These are phyloP conservation scores for Callopanchax toddi DNA, from an alignment of 2,113 vertebrate genomes.

Conservation along the genomic window DNA sequence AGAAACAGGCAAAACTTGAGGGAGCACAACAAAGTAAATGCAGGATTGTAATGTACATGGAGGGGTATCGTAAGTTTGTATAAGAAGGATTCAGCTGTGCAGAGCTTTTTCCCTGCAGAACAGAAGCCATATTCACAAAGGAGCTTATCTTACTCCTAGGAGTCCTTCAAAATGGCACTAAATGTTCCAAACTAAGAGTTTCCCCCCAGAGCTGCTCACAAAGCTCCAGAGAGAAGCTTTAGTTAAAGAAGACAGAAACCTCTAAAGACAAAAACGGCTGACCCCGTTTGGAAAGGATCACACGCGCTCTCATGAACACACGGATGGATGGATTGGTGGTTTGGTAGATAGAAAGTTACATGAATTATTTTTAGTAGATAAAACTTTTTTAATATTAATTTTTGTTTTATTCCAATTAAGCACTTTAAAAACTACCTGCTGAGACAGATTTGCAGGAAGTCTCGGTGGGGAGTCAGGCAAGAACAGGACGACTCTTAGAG, in stretches of 20 bases:
- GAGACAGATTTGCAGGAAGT: too few species aligned
- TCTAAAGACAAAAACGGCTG: neutral
- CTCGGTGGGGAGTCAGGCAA: too few species aligned
- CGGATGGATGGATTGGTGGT: neutral
- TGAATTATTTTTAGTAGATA: too few species aligned
- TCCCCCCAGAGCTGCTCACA: neutral
- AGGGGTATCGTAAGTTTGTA: neutral
- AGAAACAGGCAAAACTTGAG: neutral
- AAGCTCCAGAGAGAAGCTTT: neutral
- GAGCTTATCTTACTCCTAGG: neutral
- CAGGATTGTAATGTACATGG: neutral
- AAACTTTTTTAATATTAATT: too few species aligned
- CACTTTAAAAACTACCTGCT: too few species aligned
- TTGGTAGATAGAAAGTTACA: neutral
- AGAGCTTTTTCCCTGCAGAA: slow-evolving; percentile 6
- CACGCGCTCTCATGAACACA: neutral
- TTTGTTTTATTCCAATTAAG: too few species aligned
- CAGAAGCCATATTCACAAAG: neutral
- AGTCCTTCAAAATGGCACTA: neutral
- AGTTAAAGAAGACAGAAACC: neutral
- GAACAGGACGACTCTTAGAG: too few species aligned
- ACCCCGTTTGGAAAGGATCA: neutral
- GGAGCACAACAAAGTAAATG: neutral
- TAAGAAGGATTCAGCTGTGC: neutral
- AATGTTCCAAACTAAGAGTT: neutral